A percentile compares a stretch with the other conserved stretches of the same genome.
Conservation (phyloP, 1,140 invertebrate genomes). For the Temnothorax nylanderi region DNA sequence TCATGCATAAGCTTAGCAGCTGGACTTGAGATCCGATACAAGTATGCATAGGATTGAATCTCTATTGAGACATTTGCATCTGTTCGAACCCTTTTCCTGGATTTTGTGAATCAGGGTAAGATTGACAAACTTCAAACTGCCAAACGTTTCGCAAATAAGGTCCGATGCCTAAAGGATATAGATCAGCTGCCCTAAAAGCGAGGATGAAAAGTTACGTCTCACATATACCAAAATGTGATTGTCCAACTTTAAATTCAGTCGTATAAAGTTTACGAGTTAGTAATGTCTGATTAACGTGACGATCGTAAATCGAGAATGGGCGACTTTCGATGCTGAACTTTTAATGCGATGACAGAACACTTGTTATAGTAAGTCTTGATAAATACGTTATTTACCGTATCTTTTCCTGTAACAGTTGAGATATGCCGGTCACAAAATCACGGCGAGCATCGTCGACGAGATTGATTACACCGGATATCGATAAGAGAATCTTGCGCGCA, state of each 20-base stretch:
- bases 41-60: neutral
- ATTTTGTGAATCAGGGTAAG: slow-evolving; percentile 49
- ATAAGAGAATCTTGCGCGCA: slow-evolving; percentile 12
- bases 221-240: neutral
- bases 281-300: neutral
- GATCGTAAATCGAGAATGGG: slow-evolving; percentile 2
- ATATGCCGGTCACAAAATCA: neutral
- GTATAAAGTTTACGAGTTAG: neutral
- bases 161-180: neutral
- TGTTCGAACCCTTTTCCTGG: slow-evolving; percentile 23
- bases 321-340: neutral
- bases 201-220: neutral
- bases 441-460: neutral
- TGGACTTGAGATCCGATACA: slow-evolving; percentile 14
- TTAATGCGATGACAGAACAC: neutral
- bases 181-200: slow-evolving; percentile 15
- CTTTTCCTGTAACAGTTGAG: slow-evolving; percentile 28
- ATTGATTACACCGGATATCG: slow-evolving; percentile 24
- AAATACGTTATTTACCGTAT: neutral
- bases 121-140: slow-evolving; percentile 12
- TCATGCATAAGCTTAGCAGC: slow-evolving; percentile 49
- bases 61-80: slow-evolving; percentile 66
- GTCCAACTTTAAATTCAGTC: neutral
- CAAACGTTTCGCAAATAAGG: slow-evolving; percentile 38
- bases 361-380: neutral